Evolutionary conservation across 2,797 vertebrate genomes (phyloP).

Genomic region (Sciurus vulgaris): DNA sequence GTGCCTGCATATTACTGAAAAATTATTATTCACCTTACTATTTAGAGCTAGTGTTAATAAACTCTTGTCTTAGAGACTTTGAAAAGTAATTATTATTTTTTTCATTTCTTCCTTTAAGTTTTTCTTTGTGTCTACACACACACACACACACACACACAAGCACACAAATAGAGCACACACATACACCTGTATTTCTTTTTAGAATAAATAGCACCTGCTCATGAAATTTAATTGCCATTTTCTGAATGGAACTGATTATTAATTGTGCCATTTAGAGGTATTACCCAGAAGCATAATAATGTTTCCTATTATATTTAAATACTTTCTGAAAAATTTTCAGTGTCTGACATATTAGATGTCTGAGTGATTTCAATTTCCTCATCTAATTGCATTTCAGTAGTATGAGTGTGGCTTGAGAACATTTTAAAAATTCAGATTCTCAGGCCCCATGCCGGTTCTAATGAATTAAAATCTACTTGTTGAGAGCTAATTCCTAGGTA

Average conservation of each 20-base stretch:
- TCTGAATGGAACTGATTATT: conserved; percentile 25
- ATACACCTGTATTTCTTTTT: not conserved
- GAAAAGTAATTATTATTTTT: not conserved
- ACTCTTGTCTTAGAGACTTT: not conserved
- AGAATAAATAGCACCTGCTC: not conserved
- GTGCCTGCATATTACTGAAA: not conserved
- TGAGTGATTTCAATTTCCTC: not conserved
- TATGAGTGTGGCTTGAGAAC: not conserved
- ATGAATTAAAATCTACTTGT: not conserved
- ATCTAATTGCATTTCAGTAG: not conserved
- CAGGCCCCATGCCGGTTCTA: not conserved
- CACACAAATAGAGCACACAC: too few relatives aligned
- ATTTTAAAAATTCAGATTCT: not conserved
- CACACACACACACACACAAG: too few relatives aligned
- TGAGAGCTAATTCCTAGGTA: not conserved
- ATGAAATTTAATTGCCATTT: not conserved
- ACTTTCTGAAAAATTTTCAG: not conserved
- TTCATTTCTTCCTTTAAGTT: not conserved
- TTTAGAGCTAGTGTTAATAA: not conserved
- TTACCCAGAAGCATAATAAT: not conserved
- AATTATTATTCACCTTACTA: not conserved
- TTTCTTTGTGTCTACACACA: not conserved
- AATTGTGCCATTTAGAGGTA: not conserved
- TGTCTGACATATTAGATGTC: not conserved
- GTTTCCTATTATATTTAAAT: not conserved